Evolutionary conservation across 1,140 invertebrate species (phyloP).

Genomic region (Phocides pigmalion): DNA sequence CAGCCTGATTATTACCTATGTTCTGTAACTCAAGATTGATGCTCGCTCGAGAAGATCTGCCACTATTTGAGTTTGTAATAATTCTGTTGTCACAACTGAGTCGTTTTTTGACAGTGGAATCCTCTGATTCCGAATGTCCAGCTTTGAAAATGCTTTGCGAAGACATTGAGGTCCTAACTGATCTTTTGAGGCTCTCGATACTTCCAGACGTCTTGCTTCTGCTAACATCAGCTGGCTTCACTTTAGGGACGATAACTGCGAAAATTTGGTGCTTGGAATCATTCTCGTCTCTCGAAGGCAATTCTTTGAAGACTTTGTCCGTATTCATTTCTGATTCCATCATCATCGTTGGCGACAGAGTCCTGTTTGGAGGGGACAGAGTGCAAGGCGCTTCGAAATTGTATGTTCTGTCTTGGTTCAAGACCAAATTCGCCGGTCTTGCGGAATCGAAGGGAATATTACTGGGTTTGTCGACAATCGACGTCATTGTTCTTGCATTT

Average conservation of each 20-base stretch:
- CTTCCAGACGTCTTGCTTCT: conserved; percentile 52
- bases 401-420: conserved; percentile 57
- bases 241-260: conserved; percentile 80
- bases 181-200: conserved; percentile 63
- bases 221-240: conserved; percentile 52
- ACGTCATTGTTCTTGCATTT: conserved; percentile 54
- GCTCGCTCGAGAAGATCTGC: conserved; percentile 63
- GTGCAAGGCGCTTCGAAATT: conserved; percentile 73
- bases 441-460: conserved; percentile 51
- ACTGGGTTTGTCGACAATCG: conserved; percentile 60
- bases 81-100: conserved; percentile 73
- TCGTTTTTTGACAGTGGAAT: conserved; percentile 72
- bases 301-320: conserved; percentile 74
- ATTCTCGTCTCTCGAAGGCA: conserved; percentile 58
- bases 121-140: conserved; percentile 69
- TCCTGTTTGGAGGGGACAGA: conserved; percentile 77
- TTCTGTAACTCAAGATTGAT: conserved; percentile 76
- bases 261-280: conserved; percentile 71
- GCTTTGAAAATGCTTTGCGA: conserved; percentile 67
- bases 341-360: conserved; percentile 76
- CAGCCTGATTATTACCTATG: conserved; percentile 56
- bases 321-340: conserved; percentile 67
- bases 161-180: conserved; percentile 60
- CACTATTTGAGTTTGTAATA: conserved; percentile 56
- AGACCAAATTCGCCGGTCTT: conserved; percentile 65